Evolutionary conservation across 2,113 vertebrate genomes (phyloP), one percentile per base, ranked within the genome.

Genomic region (Siniperca knerii): DNA sequence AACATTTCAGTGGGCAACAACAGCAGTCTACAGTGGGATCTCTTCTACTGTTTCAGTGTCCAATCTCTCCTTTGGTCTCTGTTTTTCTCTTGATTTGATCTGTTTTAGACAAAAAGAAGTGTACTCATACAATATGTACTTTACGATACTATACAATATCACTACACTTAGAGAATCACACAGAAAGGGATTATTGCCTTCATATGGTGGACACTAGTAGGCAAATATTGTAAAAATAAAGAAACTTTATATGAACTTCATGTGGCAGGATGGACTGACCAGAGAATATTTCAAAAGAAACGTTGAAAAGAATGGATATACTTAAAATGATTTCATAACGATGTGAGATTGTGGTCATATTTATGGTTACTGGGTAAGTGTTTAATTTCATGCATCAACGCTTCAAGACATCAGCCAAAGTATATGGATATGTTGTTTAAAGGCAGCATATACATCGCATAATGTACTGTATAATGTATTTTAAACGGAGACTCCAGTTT

Each of bases 331-430:
- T 71, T 87, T 76, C 18, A 20, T 8, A 37, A 60, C n/a, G 35
- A 46, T 54, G 42, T 72, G 35, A 84, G 16, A 72, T 33, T 64
- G 33, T 54, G 62, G 72, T n/a, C 23, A 16, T 44, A 62, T 57
- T 70, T 25, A 60, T 68, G 72, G 52, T 37, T 48, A 23, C 58
- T n/a, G n/a, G 16, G 60, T 62, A 75, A 78, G 70, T 48, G 25
- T 79, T 88, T 85, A 82, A 83, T 83, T 88, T 84, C 25, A 81
- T 83, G 62, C 66, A 79, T 79, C 21, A 78, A 25, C 25, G 1
- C 25, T 25, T 25, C 25, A 70, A 87, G 54, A 76, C 29, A 52
- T 18, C 7, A 71, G 48, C 40, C 21, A 42, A 82, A 67, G 48
- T 77, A 55, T 73, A 72, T 70, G 61, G 42, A 68, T 50, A 69